phyloP scores from a whole-genome alignment of 2,113 vertebrate species.

The Eretmochelys imbricata region DNA sequence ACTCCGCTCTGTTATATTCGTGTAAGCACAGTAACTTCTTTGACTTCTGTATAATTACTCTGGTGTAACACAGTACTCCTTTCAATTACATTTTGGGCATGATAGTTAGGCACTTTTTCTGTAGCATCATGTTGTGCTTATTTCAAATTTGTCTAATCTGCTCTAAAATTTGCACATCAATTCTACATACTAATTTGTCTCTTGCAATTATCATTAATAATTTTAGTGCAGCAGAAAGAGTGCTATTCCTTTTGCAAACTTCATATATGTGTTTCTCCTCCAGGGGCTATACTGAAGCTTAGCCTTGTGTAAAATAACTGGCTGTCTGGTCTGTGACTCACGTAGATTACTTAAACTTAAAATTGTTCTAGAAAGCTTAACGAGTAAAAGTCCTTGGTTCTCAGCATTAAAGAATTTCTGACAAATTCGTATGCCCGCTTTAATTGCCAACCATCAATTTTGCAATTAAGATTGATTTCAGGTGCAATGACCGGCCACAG shows the following conservation, averaged over 20 bases:
- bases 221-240: not conserved
- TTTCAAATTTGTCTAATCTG: constrained; percentile 45
- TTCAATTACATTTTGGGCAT: constrained; percentile 50
- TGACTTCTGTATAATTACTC: constrained; percentile 35
- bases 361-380: not conserved
- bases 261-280: not conserved
- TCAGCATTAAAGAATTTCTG: not conserved
- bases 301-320: not conserved
- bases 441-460: constrained; percentile 13
- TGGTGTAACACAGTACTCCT: constrained; percentile 17
- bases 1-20: not conserved
- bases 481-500: constrained; percentile 9
- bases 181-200: not conserved
- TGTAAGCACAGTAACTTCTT: not conserved
- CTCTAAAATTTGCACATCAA: not conserved
- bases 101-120: constrained; percentile 12
- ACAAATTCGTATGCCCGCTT: constrained; percentile 37
- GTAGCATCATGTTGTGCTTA: not conserved
- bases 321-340: not conserved
- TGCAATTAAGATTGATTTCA: constrained; percentile 60
- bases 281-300: not conserved
- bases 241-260: not conserved
- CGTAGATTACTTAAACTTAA: not conserved
- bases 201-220: not conserved
- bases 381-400: not conserved